Evolutionary conservation across 2,113 vertebrate species (phyloP).

Genomic region (Capreolus pygargus): DNA sequence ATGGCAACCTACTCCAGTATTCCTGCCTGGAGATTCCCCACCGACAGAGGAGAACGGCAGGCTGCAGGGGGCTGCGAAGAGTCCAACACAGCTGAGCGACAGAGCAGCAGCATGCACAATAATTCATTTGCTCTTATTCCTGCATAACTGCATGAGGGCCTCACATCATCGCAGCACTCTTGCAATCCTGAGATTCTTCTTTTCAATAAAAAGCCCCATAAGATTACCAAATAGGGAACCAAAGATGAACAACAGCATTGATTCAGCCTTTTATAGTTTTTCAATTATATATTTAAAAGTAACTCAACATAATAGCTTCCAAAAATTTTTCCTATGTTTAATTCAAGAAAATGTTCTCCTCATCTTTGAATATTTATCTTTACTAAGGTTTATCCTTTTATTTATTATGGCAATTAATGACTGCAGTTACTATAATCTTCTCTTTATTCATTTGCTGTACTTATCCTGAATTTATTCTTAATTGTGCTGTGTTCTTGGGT

Average conservation of each 20-base stretch:
- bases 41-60: not conserved
- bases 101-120: not conserved
- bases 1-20: not conserved
- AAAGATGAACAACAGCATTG: not conserved
- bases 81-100: rapidly evolving
- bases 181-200: not conserved
- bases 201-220: not conserved
- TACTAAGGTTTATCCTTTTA: not conserved
- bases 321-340: not conserved
- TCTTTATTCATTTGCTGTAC: not conserved
- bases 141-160: not conserved
- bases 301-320: not conserved
- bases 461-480: not conserved
- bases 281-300: not conserved
- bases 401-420: not conserved
- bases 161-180: not conserved
- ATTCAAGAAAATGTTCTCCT: not conserved
- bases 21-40: not conserved
- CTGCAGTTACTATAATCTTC: not conserved
- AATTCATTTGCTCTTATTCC: not conserved
- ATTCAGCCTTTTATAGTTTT: not conserved
- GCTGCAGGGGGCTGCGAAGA: not conserved
- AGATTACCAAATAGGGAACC: not conserved
- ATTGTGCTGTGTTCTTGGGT: not conserved
- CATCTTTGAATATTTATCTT: not conserved